Conservation (phyloP, 2,888 invertebrate genomes). For the Mystacides longicornis region DNA sequence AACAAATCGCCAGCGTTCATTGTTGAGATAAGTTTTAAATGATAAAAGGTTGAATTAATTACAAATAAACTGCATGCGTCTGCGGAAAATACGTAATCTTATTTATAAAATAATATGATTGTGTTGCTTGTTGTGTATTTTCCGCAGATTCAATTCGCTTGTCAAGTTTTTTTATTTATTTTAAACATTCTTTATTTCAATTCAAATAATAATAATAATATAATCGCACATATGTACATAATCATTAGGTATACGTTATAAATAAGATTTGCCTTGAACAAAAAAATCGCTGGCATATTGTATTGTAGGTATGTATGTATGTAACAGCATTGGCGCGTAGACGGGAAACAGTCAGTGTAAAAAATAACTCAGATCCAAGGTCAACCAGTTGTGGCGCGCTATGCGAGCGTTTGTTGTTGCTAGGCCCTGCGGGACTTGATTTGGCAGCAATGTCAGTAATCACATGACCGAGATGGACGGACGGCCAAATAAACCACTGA, state of each 20-base stretch:
- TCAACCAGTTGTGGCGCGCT: constrained; percentile 8
- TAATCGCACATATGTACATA: background rate
- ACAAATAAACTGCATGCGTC: background rate
- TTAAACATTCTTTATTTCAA: too few species aligned
- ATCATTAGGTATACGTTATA: background rate
- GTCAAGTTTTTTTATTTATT: background rate
- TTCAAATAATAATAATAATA: background rate
- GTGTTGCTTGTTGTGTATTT: background rate
- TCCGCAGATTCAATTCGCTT: background rate
- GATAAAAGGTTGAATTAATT: too few species aligned
- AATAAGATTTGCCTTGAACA: constrained; percentile 1
- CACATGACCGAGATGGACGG: constrained; percentile 3
- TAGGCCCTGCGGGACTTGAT: constrained; percentile 7
- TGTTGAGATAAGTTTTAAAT: too few species aligned
- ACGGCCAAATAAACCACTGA: constrained; percentile 11
- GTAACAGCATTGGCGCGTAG: constrained; percentile 4
- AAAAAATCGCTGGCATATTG: background rate
- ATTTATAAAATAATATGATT: background rate
- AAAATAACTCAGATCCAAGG: constrained; percentile 9
- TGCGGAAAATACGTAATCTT: background rate
- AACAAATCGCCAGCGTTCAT: too few species aligned
- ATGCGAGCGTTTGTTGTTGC: background rate
- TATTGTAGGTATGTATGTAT: too few species aligned
- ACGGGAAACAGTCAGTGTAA: constrained; percentile 8
- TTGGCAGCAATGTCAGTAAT: constrained; percentile 13